Evolutionary conservation across 2,888 invertebrate genomes (phyloP), one percentile per base, ranked within the genome.

Genomic region (Machimus rusticus): DNA sequence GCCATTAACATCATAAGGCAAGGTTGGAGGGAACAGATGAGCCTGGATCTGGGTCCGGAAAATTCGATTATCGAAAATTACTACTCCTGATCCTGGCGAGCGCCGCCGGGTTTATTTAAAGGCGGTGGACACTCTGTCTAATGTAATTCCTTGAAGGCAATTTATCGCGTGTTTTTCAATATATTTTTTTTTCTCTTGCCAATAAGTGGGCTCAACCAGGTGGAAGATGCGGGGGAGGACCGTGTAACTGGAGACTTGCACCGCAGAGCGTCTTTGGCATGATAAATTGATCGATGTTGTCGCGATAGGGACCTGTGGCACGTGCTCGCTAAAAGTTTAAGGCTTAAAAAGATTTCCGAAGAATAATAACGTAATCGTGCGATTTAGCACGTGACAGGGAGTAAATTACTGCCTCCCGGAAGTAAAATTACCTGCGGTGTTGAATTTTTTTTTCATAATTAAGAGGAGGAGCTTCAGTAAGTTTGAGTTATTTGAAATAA

Each of bases 41-140:
- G 4, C 14, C 19, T 4, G 19, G 2, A 76, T n/a, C 2, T 28
- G 14, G 76, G 3, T 19, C 9, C 9, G 5, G 74, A 76, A 39
- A 37, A 76, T 37, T 76, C 76, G 39, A 76, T 76, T 76, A 37
- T 76, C n/a, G 76, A 37, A 76, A 76, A 76, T 76, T 76, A 76
- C 76, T 39, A 76, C 76, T 37, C 76, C 14, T 39, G 76, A n/a
- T 66, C 28, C 76, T 37, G 76, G n/a, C 34, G 76, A 37, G 76
- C 9, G 14, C 0, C n/a, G 34, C 19, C n/a, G 16, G 19, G 37
- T 34, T 76, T 76, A 37, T 39, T 76, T 76, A 76, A 76, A 37
- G 28, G n/a, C 19, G 19, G 1, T n/a, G 5, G n/a, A 12, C 28
- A 28, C 9, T 9, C 23, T 23, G 9, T 66, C 19, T 2, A 66